phyloP scores from a whole-genome alignment of 2,888 invertebrate species.

The Hydroisotoma schaefferi region DNA sequence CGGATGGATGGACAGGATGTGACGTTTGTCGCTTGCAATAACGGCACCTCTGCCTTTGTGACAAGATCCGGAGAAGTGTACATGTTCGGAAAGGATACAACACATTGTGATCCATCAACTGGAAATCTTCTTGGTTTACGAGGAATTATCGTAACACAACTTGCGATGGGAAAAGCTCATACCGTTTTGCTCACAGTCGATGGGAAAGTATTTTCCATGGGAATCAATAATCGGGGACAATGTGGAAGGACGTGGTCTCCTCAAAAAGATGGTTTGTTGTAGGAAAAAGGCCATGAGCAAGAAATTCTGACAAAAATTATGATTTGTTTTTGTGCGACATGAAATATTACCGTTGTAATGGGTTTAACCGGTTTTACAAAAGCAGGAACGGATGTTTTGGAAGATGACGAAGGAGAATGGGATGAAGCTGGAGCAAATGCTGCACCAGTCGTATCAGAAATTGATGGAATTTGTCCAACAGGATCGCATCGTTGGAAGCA shows the following conservation, averaged over 20 bases:
- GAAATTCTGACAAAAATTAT: background rate
- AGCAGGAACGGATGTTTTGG: constrained; percentile 58
- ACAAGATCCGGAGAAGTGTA: constrained; percentile 83
- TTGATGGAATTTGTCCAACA: constrained; percentile 62
- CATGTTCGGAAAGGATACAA: constrained; percentile 92
- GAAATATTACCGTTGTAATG: background rate
- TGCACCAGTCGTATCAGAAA: constrained; percentile 57
- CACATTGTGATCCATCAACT: constrained; percentile 70
- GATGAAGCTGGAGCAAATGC: constrained; percentile 47
- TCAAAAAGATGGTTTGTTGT: constrained; percentile 54
- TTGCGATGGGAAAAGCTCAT: constrained; percentile 92
- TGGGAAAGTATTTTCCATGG: constrained; percentile 91
- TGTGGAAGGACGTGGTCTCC: constrained; percentile 66
- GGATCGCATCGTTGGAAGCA: constrained; percentile 75
- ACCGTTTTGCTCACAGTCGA: constrained; percentile 82
- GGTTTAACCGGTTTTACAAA: constrained; percentile 52
- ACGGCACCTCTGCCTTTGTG: constrained; percentile 89
- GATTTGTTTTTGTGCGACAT: background rate
- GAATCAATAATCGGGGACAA: constrained; percentile 96
- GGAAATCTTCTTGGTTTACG: constrained; percentile 69
- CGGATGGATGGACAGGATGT: constrained; percentile 83
- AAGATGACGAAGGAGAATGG: constrained; percentile 55
- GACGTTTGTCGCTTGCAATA: constrained; percentile 83
- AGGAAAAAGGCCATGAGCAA: background rate
- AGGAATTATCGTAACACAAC: constrained; percentile 66